phyloP scores from a whole-genome alignment of 2,113 vertebrate species.

The Tupaia tana region DNA sequence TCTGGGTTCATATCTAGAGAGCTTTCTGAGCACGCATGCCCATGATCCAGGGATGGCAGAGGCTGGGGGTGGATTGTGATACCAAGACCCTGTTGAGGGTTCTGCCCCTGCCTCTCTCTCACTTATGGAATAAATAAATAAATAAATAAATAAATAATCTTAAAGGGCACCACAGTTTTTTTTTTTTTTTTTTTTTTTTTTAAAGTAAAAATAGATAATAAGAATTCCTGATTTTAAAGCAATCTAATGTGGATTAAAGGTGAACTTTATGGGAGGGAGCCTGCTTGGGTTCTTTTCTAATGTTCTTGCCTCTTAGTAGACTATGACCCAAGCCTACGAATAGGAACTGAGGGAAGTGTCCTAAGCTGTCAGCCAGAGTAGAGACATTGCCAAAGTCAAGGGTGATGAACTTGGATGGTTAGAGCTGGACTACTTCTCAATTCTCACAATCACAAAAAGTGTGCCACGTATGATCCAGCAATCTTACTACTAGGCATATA shows the following conservation, averaged over 20 bases:
- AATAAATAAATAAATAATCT: no score
- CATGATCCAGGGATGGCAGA: no score
- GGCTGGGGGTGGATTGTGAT: no score
- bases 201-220: neutral
- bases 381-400: neutral
- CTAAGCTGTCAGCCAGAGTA: neutral
- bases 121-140: no score
- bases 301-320: conserved; percentile 27
- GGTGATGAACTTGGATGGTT: neutral
- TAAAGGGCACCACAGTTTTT: no score
- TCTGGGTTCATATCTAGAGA: no score
- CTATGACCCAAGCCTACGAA: neutral
- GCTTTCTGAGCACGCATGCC: no score
- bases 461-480: no score
- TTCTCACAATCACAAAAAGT: neutral
- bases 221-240: neutral
- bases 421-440: neutral
- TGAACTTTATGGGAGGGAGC: neutral
- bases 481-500: no score
- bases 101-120: no score
- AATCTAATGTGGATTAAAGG: neutral
- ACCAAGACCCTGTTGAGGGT: no score
- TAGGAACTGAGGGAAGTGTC: neutral
- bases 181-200: no score
- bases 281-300: neutral